Conservation (phyloP, 2,797 vertebrate species). For the Peromyscus attwateri region DNA sequence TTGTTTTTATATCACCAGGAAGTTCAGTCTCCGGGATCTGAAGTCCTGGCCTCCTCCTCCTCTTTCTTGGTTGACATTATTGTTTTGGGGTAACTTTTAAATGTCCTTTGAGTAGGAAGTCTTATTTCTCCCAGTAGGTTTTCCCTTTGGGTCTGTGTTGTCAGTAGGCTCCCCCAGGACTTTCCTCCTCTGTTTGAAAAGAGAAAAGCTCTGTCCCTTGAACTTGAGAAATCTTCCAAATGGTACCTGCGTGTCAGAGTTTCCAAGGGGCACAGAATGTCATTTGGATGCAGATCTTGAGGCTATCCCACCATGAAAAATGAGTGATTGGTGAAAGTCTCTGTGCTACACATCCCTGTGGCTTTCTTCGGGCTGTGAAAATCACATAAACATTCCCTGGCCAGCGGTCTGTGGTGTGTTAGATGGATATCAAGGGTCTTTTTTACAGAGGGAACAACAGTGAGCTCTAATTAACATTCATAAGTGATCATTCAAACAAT, state of each 20-base stretch:
- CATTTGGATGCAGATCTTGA: conserved; percentile 47
- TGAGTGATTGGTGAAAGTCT: conserved; percentile 63
- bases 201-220: conserved; percentile 23
- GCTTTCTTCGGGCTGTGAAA: conserved; percentile 78
- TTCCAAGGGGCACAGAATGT: not conserved
- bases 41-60: conserved; percentile 60
- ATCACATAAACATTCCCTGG: conserved; percentile 70
- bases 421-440: conserved; percentile 40
- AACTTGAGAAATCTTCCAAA: conserved; percentile 53
- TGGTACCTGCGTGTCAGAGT: not conserved
- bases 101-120: conserved; percentile 66
- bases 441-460: conserved; percentile 58
- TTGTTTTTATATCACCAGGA: conserved; percentile 77
- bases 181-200: not conserved
- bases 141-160: not conserved
- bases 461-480: conserved; percentile 67
- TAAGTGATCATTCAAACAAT: conserved; percentile 63
- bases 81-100: conserved; percentile 68
- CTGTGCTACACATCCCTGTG: conserved; percentile 12
- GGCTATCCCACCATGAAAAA: conserved; percentile 53
- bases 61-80: conserved; percentile 52
- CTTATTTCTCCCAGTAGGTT: conserved; percentile 39
- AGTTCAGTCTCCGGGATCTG: conserved; percentile 77
- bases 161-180: conserved; percentile 10
- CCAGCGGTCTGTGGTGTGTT: conserved; percentile 66